Evolutionary conservation across 64 coral and sea anemone genomes (phyloP).

Genomic region (Dendrophyllia cribrosa): DNA sequence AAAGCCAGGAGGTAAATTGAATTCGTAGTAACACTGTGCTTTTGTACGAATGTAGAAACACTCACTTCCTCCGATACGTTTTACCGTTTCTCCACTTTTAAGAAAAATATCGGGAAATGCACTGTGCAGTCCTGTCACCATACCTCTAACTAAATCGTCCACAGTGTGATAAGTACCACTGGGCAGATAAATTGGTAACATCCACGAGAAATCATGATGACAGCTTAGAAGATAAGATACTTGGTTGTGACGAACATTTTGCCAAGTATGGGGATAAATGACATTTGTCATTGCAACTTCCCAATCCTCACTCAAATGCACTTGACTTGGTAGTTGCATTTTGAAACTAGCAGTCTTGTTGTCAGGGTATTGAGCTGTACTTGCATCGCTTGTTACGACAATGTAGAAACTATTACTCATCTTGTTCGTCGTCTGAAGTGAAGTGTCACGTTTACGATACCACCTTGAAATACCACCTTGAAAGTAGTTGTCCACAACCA

Average conservation of each 20-base stretch:
- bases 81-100: neutral
- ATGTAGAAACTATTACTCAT: slow-evolving; percentile 31
- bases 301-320: neutral
- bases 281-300: neutral
- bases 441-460: slow-evolving; percentile 5
- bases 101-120: neutral
- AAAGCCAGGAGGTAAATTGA: neutral
- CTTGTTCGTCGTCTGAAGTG: neutral
- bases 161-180: slow-evolving; percentile 1
- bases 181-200: slow-evolving; percentile 3
- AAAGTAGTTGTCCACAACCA: neutral
- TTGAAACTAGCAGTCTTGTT: slow-evolving; percentile 13
- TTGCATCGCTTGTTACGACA: neutral
- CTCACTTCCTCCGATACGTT: neutral
- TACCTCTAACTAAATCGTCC: neutral
- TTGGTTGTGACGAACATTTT: neutral
- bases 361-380: neutral
- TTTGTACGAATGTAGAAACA: slow-evolving; percentile 21
- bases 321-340: neutral
- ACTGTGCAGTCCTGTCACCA: slow-evolving; percentile 5
- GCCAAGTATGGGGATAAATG: slow-evolving; percentile 7
- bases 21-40: neutral
- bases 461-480: neutral
- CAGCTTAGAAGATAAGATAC: neutral
- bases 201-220: neutral